A percentile compares a stretch with the other conserved stretches of the same genome.
These are phyloP conservation scores for Anguilla japonica DNA, from an alignment of 2,113 vertebrate genomes.

Conservation along the genomic window DNA sequence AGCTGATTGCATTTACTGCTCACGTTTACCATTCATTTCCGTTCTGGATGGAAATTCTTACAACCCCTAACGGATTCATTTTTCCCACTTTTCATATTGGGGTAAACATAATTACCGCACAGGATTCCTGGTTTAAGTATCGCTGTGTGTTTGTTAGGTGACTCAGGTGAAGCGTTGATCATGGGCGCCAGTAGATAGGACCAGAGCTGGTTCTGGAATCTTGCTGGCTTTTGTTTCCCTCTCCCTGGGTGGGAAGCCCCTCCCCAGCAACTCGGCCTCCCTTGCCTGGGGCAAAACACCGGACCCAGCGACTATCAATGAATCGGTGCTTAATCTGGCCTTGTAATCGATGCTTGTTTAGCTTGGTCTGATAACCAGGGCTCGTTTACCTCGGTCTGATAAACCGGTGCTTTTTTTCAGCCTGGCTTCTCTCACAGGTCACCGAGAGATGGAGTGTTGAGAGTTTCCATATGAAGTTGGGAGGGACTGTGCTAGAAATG, in stretches of 20 bases:
- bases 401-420: neutral
- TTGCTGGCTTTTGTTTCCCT: neutral
- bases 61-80: neutral
- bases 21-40: neutral
- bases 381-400: neutral
- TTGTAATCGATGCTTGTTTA: neutral
- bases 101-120: neutral
- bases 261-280: neutral
- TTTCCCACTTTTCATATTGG: neutral
- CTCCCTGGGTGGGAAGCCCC: neutral
- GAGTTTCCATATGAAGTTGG: conserved; percentile 10
- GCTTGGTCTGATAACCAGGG: neutral
- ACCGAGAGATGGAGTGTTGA: neutral
- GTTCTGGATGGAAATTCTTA: neutral
- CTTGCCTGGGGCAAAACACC: neutral
- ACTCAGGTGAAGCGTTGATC: neutral
- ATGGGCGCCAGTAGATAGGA: neutral
- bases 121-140: neutral
- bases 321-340: neutral
- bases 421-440: neutral
- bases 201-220: neutral
- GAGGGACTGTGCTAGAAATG: neutral
- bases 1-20: neutral
- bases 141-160: neutral
- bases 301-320: neutral